Conservation (phyloP, 1,140 invertebrate genomes). For the Manduca sexta region DNA sequence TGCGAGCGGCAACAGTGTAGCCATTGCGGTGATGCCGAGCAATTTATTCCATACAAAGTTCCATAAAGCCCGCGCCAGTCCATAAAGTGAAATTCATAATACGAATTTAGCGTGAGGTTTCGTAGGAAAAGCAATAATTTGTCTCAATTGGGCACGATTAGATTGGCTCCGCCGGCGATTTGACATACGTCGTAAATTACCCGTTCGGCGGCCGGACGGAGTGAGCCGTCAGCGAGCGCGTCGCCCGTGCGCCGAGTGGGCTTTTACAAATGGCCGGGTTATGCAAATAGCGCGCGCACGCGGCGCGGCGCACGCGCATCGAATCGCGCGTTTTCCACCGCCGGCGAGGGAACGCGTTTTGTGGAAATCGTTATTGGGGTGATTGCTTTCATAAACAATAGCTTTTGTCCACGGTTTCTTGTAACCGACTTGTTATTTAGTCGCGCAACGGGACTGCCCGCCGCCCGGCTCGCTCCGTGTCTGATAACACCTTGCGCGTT, state of each 20-base stretch:
- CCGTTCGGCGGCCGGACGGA: slow-evolving; percentile 33
- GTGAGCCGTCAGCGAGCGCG: slow-evolving; percentile 22
- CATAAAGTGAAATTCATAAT: slow-evolving; percentile 62
- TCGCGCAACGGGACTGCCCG: slow-evolving; percentile 37
- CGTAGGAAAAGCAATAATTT: slow-evolving; percentile 70
- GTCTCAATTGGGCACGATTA: slow-evolving; percentile 70
- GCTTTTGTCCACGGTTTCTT: slow-evolving; percentile 57
- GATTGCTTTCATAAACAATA: slow-evolving; percentile 72
- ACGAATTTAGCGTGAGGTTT: slow-evolving; percentile 61
- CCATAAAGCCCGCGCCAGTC: slow-evolving; percentile 35
- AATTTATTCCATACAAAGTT: slow-evolving; percentile 32
- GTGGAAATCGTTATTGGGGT: slow-evolving; percentile 71
- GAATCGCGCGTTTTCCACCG: slow-evolving; percentile 67
- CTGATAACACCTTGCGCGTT: slow-evolving; percentile 38
- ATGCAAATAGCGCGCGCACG: slow-evolving; percentile 49
- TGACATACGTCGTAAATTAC: slow-evolving; percentile 68
- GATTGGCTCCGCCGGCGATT: slow-evolving; percentile 66
- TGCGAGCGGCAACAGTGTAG: slow-evolving; percentile 54
- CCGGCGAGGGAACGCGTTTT: slow-evolving; percentile 44
- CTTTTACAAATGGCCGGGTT: slow-evolving; percentile 30
- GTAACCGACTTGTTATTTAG: slow-evolving; percentile 48
- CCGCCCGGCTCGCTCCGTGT: slow-evolving; percentile 24
- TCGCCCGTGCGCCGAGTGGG: slow-evolving; percentile 11
- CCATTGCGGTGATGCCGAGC: slow-evolving; percentile 27
- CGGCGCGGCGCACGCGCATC: slow-evolving; percentile 57